Percentiles rank a stretch among this genome's conserved stretches.
Conservation (phyloP, 2,888 invertebrate species). For the Masnerella sp. region DNA sequence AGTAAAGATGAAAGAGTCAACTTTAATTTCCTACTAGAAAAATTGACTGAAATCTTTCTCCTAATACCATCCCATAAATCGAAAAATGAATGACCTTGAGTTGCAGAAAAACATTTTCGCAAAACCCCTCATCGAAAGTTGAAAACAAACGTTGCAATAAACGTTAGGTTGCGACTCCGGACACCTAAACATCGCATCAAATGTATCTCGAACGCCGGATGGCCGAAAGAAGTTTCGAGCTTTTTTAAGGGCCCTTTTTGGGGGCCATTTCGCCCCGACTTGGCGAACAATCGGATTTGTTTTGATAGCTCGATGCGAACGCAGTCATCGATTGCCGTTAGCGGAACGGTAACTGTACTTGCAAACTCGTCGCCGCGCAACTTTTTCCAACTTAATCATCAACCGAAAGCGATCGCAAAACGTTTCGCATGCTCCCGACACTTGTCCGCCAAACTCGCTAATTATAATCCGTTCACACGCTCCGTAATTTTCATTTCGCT, state of each 20-base stretch:
- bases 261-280: conserved; percentile 20
- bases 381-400: background rate
- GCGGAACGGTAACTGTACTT: conserved; percentile 27
- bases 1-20: no score
- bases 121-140: no score
- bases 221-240: conserved; percentile 3
- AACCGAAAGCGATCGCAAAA: background rate
- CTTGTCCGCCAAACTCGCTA: conserved; percentile 5
- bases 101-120: no score
- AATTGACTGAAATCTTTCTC: no score
- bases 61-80: background rate
- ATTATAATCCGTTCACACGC: conserved; percentile 14
- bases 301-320: conserved; percentile 31
- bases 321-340: conserved; percentile 16
- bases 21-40: no score
- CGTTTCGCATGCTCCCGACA: conserved; percentile 3
- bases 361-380: conserved; percentile 7
- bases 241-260: conserved; percentile 11
- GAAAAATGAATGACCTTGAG: no score
- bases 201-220: background rate
- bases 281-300: conserved; percentile 23
- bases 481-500: conserved; percentile 2
- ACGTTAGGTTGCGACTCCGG: no score
- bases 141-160: no score
- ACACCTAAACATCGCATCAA: no score